phyloP scores from a whole-genome alignment of 2,888 invertebrate species.

The Lepetodrilus schrolli region DNA sequence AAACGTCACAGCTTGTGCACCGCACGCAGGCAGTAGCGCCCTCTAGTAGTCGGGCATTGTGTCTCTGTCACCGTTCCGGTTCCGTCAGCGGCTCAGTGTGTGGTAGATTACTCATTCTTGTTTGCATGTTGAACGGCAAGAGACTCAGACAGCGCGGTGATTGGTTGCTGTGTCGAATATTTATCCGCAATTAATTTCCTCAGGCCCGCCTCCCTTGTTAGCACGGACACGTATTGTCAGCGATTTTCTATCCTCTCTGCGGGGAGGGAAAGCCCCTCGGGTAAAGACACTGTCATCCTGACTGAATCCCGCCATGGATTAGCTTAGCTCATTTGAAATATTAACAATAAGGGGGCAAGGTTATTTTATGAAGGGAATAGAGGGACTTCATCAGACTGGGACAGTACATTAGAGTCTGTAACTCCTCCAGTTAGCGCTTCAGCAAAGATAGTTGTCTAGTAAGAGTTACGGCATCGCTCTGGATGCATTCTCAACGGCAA shows the following conservation, averaged over 20 bases:
- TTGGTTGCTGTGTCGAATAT: conserved; percentile 33
- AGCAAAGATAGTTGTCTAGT: no score
- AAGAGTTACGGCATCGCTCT: no score
- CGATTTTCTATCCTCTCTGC: conserved; percentile 32
- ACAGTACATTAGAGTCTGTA: background rate
- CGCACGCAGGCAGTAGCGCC: conserved; percentile 4
- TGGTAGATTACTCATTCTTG: conserved; percentile 21
- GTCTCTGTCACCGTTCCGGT: background rate
- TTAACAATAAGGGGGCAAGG: conserved; percentile 22
- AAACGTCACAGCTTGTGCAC: conserved; percentile 26
- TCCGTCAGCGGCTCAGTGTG: background rate
- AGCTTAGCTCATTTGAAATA: conserved; percentile 39
- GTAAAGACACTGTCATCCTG: conserved; percentile 36
- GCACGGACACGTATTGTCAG: conserved; percentile 38
- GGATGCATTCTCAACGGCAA: no score
- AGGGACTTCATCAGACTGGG: background rate
- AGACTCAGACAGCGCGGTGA: background rate
- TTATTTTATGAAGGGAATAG: conserved; percentile 21
- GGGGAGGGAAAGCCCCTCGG: conserved; percentile 37
- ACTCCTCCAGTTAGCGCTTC: background rate
- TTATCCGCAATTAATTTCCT: conserved; percentile 44
- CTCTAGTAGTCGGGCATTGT: conserved; percentile 3
- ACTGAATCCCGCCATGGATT: conserved; percentile 34
- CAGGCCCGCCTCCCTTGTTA: conserved; percentile 43
- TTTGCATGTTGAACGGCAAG: background rate